phyloP scores from a whole-genome alignment of 2,888 invertebrate genomes.

The Phengaris alcon region DNA sequence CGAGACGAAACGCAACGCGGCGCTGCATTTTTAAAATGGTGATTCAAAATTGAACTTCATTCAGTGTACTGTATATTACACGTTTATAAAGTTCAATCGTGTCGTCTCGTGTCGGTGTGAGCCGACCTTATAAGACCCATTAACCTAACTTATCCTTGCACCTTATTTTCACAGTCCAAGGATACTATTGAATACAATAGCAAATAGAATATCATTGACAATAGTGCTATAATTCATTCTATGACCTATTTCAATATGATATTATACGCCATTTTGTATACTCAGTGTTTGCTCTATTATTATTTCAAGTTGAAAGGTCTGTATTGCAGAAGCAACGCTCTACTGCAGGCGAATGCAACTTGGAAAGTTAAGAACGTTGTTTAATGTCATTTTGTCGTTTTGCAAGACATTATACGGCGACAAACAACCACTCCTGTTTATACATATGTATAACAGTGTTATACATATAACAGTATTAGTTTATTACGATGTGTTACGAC shows the following conservation, averaged over 20 bases:
- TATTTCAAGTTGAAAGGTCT: neutral
- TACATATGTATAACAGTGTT: too few relatives aligned
- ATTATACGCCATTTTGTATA: conserved; percentile 1
- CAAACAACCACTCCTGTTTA: neutral
- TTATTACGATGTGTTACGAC: too few relatives aligned
- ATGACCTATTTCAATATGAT: conserved; percentile 21
- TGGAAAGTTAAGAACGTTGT: neutral
- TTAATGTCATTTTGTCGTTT: conserved; percentile 10
- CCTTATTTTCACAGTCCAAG: conserved; percentile 25
- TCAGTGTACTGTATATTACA: too few relatives aligned
- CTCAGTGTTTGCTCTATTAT: neutral
- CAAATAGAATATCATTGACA: neutral
- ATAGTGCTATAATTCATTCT: neutral
- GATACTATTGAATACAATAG: neutral
- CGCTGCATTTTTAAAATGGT: too few relatives aligned
- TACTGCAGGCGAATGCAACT: neutral
- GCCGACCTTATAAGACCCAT: too few relatives aligned
- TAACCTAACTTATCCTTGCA: neutral
- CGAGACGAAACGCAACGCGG: too few relatives aligned
- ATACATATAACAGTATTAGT: too few relatives aligned
- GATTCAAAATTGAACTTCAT: too few relatives aligned
- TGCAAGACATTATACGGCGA: neutral
- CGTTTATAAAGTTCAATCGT: too few relatives aligned
- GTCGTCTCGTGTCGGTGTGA: too few relatives aligned
- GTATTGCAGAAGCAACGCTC: too few relatives aligned